phyloP scores from a whole-genome alignment of 2,888 invertebrate species.

The Malacosoma neustria region DNA sequence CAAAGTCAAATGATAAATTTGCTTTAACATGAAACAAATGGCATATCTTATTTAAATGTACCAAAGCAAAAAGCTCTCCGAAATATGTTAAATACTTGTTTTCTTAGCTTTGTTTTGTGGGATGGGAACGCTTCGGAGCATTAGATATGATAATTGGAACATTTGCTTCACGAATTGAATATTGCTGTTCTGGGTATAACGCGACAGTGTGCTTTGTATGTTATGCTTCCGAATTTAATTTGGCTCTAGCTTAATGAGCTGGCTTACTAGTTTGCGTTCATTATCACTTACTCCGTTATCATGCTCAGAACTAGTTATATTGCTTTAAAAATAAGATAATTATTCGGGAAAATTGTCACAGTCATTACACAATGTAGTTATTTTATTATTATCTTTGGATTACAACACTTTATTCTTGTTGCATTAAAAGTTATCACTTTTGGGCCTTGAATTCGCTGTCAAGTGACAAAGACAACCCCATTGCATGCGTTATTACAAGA shows the following conservation, averaged over 20 bases:
- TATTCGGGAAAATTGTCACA: too few relatives aligned
- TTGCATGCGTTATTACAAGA: too few relatives aligned
- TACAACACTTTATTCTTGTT: too few relatives aligned
- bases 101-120: slow-evolving; percentile 19
- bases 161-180: slow-evolving; percentile 60
- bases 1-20: too few relatives aligned
- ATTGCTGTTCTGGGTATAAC: slow-evolving; percentile 36
- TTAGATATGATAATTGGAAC: slow-evolving; percentile 70
- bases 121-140: slow-evolving; percentile 41
- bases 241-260: slow-evolving; percentile 23
- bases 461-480: too few relatives aligned
- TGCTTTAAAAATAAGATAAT: too few relatives aligned
- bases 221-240: slow-evolving; percentile 41
- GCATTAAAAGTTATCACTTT: too few relatives aligned
- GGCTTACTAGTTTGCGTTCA: slow-evolving; percentile 17
- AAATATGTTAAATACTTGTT: neutral
- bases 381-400: too few relatives aligned
- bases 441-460: too few relatives aligned
- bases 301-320: too few relatives aligned
- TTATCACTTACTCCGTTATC: too few relatives aligned
- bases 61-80: neutral
- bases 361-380: too few relatives aligned
- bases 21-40: neutral
- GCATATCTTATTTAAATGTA: neutral
- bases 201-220: slow-evolving; percentile 30